A percentile compares a stretch with the other conserved stretches of the same genome.
Evolutionary conservation across 2,113 vertebrate species (phyloP).

Genomic region (Triplophysa siluroides): DNA sequence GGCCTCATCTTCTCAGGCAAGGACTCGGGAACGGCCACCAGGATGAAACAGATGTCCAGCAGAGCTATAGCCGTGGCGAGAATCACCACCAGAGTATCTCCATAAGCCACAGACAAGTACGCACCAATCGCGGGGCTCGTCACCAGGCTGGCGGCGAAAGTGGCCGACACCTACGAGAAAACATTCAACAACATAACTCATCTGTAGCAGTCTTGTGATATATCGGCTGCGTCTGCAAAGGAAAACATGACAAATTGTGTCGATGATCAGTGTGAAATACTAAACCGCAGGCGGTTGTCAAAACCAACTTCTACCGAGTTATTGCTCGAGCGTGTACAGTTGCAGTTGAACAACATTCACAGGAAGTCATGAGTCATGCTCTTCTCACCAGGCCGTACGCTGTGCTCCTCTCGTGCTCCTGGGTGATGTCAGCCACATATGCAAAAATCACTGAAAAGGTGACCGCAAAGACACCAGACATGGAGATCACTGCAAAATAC

Average conservation of each 20-base stretch:
- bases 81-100: constrained; percentile 87
- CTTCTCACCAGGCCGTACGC: constrained; percentile 85
- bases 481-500: constrained; percentile 94
- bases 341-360: background rate
- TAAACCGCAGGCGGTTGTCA: background rate
- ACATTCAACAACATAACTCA: background rate
- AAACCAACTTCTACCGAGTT: background rate
- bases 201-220: background rate
- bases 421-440: constrained; percentile 88
- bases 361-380: background rate
- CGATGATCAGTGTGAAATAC: background rate
- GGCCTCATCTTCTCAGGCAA: constrained; percentile 92
- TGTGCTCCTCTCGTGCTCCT: constrained; percentile 90
- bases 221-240: background rate
- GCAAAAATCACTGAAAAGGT: constrained; percentile 93
- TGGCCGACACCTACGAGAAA: constrained; percentile 82
- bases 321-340: no score
- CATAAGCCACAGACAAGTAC: constrained; percentile 82
- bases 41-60: constrained; percentile 89
- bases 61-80: constrained; percentile 85
- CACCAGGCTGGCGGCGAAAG: constrained; percentile 88
- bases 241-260: background rate
- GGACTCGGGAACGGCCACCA: constrained; percentile 88
- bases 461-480: constrained; percentile 91
- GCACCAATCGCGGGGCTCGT: constrained; percentile 91